Base-by-base conservation (phyloP, 1,140 invertebrate genomes). In the Ptiloglossa arizonensis region DNA sequence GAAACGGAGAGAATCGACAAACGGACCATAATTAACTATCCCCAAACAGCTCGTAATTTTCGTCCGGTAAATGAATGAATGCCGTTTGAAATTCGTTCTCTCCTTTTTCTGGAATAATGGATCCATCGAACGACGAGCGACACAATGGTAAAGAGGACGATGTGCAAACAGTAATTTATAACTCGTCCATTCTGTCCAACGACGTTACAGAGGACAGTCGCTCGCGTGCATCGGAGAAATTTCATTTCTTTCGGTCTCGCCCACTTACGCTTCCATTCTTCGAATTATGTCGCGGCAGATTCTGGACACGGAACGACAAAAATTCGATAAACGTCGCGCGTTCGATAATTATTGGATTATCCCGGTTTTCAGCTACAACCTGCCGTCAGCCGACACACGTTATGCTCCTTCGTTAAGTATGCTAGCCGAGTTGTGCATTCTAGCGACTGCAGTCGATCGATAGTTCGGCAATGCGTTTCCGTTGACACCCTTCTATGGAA, bases 381-480 rank as follows among this genome's bases (percentile, higher is more conserved):
- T 69, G 50, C 38, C 62, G 17, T 44, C 13, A 22, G 22, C n/a
- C n/a, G n/a, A n/a, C 41, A 56, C 50, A 66, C 64, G 66, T 76
- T 41, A 74, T 3, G 9, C 27, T 38, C 54, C 54, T 76, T 69
- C 60, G 60, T 69, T 75, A 75, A 75, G 54, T 69, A 66, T 35
- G 38, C 64, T 44, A 17, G 54, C 66, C 22, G 48, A 57, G 70
- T 68, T 72, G 69, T 79, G 75, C 57, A 83, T 83, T 79, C 80
- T 54, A 77, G 50, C 54, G 67, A 56, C 44, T 73, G 66, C 60
- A 74, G 82, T 68, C 76, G 52, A 79, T 83, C 82, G 82, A 83
- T 83, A 68, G 48, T 46, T 74, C 35, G 48, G 41, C 59, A 46
- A 74, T 79, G 59, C 64, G 46, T 79, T 82, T 73, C 38, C 81